phyloP scores from a whole-genome alignment of 2,797 vertebrate species.

The Leucoraja ocellata region DNA sequence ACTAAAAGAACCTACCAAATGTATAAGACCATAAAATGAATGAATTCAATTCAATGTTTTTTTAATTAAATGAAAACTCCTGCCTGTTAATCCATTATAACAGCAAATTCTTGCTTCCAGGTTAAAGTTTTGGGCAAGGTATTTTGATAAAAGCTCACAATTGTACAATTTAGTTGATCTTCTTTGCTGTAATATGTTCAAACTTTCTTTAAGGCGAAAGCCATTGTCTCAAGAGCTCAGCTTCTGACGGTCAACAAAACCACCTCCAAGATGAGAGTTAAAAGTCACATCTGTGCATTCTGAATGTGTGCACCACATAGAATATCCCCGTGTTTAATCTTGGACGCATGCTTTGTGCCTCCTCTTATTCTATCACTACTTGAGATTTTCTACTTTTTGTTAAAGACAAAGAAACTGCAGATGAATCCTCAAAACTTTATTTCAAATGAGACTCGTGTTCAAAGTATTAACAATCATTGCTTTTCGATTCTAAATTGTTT shows the following conservation, averaged over 20 bases:
- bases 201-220: neutral
- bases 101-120: neutral
- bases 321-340: neutral
- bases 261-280: conserved; percentile 5
- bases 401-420: conserved; percentile 13
- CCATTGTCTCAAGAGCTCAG: neutral
- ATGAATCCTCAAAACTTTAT: conserved; percentile 30
- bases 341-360: neutral
- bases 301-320: neutral
- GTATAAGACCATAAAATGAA: neutral
- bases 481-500: conserved; percentile 8
- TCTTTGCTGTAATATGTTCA: neutral
- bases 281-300: conserved; percentile 13
- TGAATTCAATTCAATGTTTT: no score
- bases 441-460: neutral
- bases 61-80: neutral
- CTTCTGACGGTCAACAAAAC: neutral
- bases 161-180: neutral
- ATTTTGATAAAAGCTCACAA: neutral
- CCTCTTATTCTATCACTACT: neutral
- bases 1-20: neutral
- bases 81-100: neutral
- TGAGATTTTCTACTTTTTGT: neutral
- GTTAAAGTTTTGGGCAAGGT: neutral
- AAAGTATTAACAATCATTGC: conserved; percentile 22